A percentile compares a stretch with the other conserved stretches of the same genome.
phyloP scores from a whole-genome alignment of 2,797 vertebrate genomes.

The Oreonectes daqikongensis region DNA sequence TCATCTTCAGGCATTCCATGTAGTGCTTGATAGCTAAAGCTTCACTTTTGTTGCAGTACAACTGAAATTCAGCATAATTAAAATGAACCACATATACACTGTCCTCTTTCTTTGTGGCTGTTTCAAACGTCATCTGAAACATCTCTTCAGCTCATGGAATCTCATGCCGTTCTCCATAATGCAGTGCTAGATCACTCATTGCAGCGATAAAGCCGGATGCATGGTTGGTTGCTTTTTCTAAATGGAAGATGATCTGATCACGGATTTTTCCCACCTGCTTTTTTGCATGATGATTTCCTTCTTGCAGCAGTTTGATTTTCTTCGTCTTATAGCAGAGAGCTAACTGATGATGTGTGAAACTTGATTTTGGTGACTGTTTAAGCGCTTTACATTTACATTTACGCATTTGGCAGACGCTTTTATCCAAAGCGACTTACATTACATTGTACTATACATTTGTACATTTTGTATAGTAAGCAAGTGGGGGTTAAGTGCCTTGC shows the following conservation, averaged over 20 bases:
- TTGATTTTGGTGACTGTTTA: conserved; percentile 56
- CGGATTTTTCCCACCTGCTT: conserved; percentile 53
- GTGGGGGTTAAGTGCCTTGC: too few species aligned
- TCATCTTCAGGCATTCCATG: too few species aligned
- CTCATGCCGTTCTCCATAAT: conserved; percentile 59
- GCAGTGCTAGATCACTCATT: conserved; percentile 63
- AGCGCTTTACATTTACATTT: conserved; percentile 70
- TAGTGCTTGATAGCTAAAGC: conserved; percentile 71
- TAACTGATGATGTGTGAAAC: conserved; percentile 76
- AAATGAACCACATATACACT: conserved; percentile 61
- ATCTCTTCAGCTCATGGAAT: conserved; percentile 68
- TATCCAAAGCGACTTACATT: too few species aligned
- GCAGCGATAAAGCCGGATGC: conserved; percentile 65
- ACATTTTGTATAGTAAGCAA: too few species aligned
- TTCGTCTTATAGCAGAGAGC: conserved; percentile 72
- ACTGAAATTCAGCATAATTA: conserved; percentile 67
- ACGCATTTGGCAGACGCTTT: too few species aligned
- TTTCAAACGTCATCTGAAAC: conserved; percentile 64
- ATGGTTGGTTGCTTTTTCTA: conserved; percentile 57
- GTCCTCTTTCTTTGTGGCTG: conserved; percentile 34
- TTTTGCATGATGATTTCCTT: conserved; percentile 9
- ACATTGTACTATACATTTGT: too few species aligned
- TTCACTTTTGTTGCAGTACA: conserved; percentile 57
- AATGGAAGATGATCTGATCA: conserved; percentile 66
- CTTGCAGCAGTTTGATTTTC: conserved; percentile 18